phyloP scores from a whole-genome alignment of 1,140 invertebrate species.

The Vollenhovia emeryi region DNA sequence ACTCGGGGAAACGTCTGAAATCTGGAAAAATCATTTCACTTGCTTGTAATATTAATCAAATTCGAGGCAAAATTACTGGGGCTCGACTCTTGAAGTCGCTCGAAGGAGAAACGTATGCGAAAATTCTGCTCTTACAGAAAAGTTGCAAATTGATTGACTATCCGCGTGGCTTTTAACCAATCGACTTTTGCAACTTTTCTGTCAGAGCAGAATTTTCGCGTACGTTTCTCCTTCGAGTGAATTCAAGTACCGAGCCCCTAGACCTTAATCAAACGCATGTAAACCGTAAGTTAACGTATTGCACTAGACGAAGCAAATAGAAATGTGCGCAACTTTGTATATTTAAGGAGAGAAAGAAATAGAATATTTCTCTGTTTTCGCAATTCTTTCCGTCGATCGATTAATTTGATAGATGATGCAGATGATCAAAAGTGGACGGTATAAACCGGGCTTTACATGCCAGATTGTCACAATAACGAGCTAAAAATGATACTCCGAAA shows the following conservation, averaged over 20 bases:
- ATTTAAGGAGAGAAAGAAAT: not conserved
- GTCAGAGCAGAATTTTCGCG: too few relatives aligned
- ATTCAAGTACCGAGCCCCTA: too few relatives aligned
- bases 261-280: not conserved
- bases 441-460: constrained; percentile 32
- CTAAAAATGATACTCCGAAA: constrained; percentile 42
- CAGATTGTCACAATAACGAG: constrained; percentile 35
- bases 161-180: too few relatives aligned
- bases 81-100: too few relatives aligned
- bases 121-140: too few relatives aligned
- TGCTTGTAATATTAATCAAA: not conserved
- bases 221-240: too few relatives aligned
- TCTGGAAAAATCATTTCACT: not conserved
- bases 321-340: not conserved
- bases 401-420: constrained; percentile 11
- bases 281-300: not conserved
- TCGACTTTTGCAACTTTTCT: too few relatives aligned
- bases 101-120: too few relatives aligned
- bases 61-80: not conserved
- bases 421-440: not conserved
- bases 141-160: too few relatives aligned
- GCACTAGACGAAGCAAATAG: not conserved
- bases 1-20: not conserved
- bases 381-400: constrained; percentile 9
- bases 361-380: not conserved